Percentiles rank a stretch among this genome's conserved stretches.
phyloP scores from a whole-genome alignment of 2,113 vertebrate genomes.

The Himantopus leucocephalus region DNA sequence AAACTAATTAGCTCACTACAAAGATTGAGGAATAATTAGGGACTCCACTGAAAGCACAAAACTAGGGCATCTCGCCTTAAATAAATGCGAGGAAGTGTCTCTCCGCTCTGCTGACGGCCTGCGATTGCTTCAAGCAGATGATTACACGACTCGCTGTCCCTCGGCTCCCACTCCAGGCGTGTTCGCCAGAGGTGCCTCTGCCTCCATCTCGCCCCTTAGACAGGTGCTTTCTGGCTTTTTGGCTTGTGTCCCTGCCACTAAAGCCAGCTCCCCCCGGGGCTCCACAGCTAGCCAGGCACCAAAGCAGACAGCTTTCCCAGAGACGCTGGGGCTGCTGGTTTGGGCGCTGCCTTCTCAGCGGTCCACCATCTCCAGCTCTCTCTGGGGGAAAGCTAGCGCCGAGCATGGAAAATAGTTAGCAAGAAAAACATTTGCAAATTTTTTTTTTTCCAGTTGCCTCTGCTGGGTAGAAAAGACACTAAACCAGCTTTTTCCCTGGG shows the following conservation, averaged over 20 bases:
- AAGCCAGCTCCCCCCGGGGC: background rate
- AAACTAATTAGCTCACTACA: conserved; percentile 64
- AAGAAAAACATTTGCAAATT: background rate
- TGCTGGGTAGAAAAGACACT: background rate
- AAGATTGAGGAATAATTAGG: conserved; percentile 59
- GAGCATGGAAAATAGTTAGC: background rate
- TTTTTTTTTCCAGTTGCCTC: background rate
- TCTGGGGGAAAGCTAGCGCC: background rate
- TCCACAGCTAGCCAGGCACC: background rate
- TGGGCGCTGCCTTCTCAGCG: background rate
- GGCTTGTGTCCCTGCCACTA: background rate
- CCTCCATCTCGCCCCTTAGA: background rate
- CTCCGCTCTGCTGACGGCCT: background rate
- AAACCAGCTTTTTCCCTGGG: background rate
- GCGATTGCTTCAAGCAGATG: background rate
- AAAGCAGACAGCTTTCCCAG: background rate
- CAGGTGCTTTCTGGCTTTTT: background rate
- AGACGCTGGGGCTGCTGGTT: background rate
- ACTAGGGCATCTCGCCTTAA: conserved; percentile 63
- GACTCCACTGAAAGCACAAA: conserved; percentile 49
- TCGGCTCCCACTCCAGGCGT: background rate
- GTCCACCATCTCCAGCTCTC: background rate
- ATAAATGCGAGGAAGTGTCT: background rate
- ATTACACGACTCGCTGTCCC: background rate
- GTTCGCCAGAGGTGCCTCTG: background rate